phyloP scores from a whole-genome alignment of 1,140 invertebrate species.

The Melitaea cinxia region DNA sequence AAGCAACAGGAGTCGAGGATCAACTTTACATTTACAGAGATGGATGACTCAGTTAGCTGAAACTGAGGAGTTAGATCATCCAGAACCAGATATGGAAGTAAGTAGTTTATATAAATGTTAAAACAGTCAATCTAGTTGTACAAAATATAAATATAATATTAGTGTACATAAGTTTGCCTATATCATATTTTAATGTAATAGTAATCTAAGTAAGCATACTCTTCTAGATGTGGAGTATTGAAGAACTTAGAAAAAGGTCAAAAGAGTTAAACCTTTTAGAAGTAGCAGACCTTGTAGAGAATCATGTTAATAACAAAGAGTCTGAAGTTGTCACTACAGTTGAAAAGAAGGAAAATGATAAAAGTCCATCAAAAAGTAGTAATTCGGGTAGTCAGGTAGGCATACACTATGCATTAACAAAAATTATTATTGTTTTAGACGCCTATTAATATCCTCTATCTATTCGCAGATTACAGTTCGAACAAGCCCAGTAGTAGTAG shows the following conservation, averaged over 20 bases:
- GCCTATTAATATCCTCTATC: not conserved
- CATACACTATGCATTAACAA: not conserved
- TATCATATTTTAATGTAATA: not conserved
- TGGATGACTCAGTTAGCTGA: constrained; percentile 86
- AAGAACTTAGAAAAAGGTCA: constrained; percentile 85
- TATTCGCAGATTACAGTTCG: constrained; percentile 85
- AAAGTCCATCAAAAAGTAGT: constrained; percentile 86
- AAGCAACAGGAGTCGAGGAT: constrained; percentile 80
- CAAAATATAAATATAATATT: too few species aligned
- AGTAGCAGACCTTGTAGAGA: constrained; percentile 66
- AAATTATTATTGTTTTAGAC: not conserved
- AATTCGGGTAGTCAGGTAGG: constrained; percentile 87
- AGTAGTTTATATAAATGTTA: too few species aligned
- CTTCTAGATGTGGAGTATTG: constrained; percentile 86
- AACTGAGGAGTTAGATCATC: constrained; percentile 73
- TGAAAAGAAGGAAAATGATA: constrained; percentile 82
- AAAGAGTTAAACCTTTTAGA: constrained; percentile 85
- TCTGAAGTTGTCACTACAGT: constrained; percentile 25
- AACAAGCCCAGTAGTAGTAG: constrained; percentile 85
- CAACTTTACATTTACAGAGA: constrained; percentile 86
- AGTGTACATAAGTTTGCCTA: too few species aligned
- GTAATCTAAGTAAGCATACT: too few species aligned
- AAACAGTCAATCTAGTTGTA: too few species aligned
- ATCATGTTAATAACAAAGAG: constrained; percentile 55
- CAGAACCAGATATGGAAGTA: constrained; percentile 76